Evolutionary conservation across 2,888 invertebrate species (phyloP), one percentile per base, ranked within the genome.

Genomic region (Pammene aurita): DNA sequence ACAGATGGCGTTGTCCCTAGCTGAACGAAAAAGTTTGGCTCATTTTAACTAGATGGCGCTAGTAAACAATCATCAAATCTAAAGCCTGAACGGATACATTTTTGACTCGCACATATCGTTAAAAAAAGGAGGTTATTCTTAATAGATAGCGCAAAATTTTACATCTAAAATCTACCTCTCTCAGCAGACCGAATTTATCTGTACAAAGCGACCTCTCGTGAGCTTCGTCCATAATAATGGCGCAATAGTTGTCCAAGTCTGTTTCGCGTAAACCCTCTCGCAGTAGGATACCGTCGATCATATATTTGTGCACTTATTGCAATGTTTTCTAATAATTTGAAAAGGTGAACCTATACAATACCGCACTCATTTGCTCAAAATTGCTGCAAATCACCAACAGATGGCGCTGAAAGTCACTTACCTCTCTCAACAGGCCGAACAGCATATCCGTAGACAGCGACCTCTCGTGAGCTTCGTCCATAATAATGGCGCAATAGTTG

Each of bases 381-480:
- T 18, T 16, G 26, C 48, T 4, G 11, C 0, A 6, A 14, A 55
- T 11, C 14, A 1, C 14, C 14, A 14, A 38, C 35, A 55, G 55
- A 55, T 35, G 38, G 55, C 55, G 55, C 14, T 26, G 26, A 26
- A 26, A 26, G 26, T 26, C 2, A 93, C 95, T 94, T 79, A 97
- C 97, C 94, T 98, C 98, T 83, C 98, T 92, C 11, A 99, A 93
- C 73, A 99, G 89, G 9, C 99, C 99, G 85, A 99, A 99, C 50
- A 99, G 94, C 64, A 99, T 99, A 85, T 99, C 99, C 0, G 99
- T 99, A 72, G 98, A 99, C 6, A 99, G 94, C 0, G 99, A 99
- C 1, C 99, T 93, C 89, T 99, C 99, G 90, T 99, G 99, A 71
- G 99, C 99, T 92, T 99, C 99, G 88, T 99, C 99, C 99, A 99